Percentiles rank a stretch among this genome's conserved stretches.
Evolutionary conservation across 1,140 invertebrate genomes (phyloP).

Genomic region (Trichogramma pretiosum): DNA sequence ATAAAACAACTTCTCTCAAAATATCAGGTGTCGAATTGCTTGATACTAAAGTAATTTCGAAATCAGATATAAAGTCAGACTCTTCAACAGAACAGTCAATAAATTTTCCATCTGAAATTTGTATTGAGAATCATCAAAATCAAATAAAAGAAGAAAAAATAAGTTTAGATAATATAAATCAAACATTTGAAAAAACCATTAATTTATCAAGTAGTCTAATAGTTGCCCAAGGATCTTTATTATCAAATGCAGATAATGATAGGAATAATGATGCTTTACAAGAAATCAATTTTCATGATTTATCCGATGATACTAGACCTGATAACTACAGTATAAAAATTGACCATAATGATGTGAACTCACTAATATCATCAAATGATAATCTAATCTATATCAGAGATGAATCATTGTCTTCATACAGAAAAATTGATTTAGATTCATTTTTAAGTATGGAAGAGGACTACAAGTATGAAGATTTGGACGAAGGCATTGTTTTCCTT

Average conservation of each 20-base stretch:
- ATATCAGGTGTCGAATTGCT: conserved; percentile 1
- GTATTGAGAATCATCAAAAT: no score
- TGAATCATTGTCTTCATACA: neutral
- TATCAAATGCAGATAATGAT: neutral
- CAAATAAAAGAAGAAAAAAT: neutral
- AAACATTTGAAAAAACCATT: neutral
- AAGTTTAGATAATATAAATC: neutral
- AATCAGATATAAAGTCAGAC: neutral
- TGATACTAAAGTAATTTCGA: neutral
- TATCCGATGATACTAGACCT: neutral
- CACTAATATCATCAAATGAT: neutral
- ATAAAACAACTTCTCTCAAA: neutral
- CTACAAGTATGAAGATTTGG: conserved; percentile 64
- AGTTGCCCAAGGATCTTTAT: neutral
- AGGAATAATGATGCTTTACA: conserved; percentile 10
- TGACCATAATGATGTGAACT: neutral
- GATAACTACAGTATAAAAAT: neutral
- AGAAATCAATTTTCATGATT: neutral
- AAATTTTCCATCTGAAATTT: no score
- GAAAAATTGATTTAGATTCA: conserved; percentile 17
- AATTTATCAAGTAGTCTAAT: neutral
- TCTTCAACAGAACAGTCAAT: no score
- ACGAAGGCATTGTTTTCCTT: conserved; percentile 60
- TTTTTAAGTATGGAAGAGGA: conserved; percentile 57
- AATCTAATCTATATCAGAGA: neutral